Percentiles rank a stretch among this genome's conserved stretches.
These are phyloP conservation scores for Dysmachus trigonus DNA, from an alignment of 2,888 invertebrate genomes.

Conservation along the genomic window DNA sequence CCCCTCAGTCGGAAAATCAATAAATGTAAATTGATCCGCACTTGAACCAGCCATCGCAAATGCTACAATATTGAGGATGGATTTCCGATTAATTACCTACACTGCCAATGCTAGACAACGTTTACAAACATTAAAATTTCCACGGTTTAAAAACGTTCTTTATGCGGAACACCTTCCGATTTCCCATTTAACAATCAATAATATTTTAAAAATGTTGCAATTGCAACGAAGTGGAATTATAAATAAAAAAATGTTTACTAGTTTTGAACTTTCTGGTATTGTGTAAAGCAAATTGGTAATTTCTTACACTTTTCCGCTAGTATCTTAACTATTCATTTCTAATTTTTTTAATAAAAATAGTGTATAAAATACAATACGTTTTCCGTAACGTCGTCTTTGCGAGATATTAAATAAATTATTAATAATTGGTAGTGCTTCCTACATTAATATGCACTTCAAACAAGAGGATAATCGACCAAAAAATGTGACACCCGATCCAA, in stretches of 20 bases:
- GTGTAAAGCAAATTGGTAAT: not conserved
- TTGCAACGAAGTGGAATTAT: not conserved
- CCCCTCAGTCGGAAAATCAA: conserved; percentile 24
- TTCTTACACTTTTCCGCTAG: not conserved
- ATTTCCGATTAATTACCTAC: not conserved
- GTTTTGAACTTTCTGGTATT: not conserved
- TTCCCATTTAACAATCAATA: not conserved
- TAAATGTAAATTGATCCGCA: conserved; percentile 21
- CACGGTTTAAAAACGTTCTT: not conserved
- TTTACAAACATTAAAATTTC: not conserved
- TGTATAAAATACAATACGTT: not conserved
- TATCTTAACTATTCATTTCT: not conserved
- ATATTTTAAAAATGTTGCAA: not conserved
- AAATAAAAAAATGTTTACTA: not conserved
- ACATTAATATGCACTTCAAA: conserved; percentile 50
- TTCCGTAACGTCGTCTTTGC: not conserved
- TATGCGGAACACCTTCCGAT: not conserved
- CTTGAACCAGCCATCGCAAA: not conserved
- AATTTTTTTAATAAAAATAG: not conserved
- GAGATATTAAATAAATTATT: not conserved
- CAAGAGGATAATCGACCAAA: conserved; percentile 52
- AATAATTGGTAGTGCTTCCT: not conserved
- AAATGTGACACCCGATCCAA: conserved; percentile 51
- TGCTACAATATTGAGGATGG: not conserved
- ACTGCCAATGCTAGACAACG: not conserved